Conservation (phyloP, 1,140 invertebrate genomes). For the Stenopsyche tienmushanensis region DNA sequence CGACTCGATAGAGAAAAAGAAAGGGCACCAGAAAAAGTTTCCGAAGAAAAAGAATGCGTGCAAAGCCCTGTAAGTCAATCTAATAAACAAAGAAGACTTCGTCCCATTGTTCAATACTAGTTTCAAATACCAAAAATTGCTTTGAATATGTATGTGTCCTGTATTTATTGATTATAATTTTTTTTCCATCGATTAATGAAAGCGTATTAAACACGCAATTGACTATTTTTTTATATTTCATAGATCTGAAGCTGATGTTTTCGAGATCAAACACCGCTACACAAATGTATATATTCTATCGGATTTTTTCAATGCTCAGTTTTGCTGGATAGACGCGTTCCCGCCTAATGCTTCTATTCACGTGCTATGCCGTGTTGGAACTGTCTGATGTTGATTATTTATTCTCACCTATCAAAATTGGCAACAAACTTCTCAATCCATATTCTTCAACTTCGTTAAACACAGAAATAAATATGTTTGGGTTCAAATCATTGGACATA, state of each 20-base stretch:
- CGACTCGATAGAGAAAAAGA: constrained; percentile 52
- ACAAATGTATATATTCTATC: constrained; percentile 91
- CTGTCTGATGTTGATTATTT: constrained; percentile 88
- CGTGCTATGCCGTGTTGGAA: constrained; percentile 72
- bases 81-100: constrained; percentile 66
- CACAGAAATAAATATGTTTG: too few relatives aligned
- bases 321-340: constrained; percentile 88
- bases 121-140: constrained; percentile 86
- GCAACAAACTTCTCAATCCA: too few relatives aligned
- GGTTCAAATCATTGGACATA: too few relatives aligned
- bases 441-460: too few relatives aligned
- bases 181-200: too few relatives aligned
- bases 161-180: not conserved
- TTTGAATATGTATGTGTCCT: constrained; percentile 75
- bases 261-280: constrained; percentile 82
- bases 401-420: too few relatives aligned
- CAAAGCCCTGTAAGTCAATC: constrained; percentile 65
- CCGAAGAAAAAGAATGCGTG: constrained; percentile 41
- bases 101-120: constrained; percentile 78
- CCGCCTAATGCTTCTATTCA: constrained; percentile 80
- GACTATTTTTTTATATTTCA: constrained; percentile 43
- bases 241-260: constrained; percentile 78
- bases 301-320: constrained; percentile 85
- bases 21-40: constrained; percentile 34
- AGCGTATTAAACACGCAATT: too few relatives aligned